A percentile compares a stretch with the other conserved stretches of the same genome.
These are phyloP conservation scores for Thereva nobilitata DNA, from an alignment of 2,888 invertebrate species.

Conservation along the genomic window DNA sequence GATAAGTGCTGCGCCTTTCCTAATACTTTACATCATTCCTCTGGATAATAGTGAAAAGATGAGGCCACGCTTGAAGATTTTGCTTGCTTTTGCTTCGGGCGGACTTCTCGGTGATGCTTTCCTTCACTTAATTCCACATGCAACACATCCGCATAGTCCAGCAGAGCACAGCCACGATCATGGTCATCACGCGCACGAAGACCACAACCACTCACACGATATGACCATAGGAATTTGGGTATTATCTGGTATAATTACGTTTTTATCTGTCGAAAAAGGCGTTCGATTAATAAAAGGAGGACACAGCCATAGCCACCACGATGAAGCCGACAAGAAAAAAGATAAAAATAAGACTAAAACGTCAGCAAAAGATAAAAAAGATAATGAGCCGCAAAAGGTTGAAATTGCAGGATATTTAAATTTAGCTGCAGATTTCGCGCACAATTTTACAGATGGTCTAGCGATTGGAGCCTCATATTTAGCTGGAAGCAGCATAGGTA, in stretches of 20 bases:
- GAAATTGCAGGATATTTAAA: slow-evolving; percentile 91
- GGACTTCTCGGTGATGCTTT: slow-evolving; percentile 98
- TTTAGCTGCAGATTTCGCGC: slow-evolving; percentile 96
- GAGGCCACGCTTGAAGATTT: slow-evolving; percentile 84
- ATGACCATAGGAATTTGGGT: slow-evolving; percentile 94
- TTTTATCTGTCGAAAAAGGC: slow-evolving; percentile 90
- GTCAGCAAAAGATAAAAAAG: slow-evolving; percentile 55
- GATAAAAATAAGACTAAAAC: slow-evolving; percentile 52
- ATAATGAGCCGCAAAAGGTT: slow-evolving; percentile 60
- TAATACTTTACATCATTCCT: slow-evolving; percentile 91
- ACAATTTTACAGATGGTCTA: slow-evolving; percentile 98
- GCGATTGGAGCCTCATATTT: slow-evolving; percentile 98
- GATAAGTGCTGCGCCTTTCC: slow-evolving; percentile 93
- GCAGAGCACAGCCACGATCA: slow-evolving; percentile 36
- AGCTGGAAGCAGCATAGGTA: slow-evolving; percentile 84
- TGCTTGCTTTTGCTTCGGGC: slow-evolving; percentile 92
- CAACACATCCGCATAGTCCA: slow-evolving; percentile 66
- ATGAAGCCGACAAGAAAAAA: slow-evolving; percentile 46
- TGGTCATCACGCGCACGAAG: slow-evolving; percentile 51
- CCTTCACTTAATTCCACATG: slow-evolving; percentile 97
- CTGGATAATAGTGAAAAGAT: slow-evolving; percentile 83
- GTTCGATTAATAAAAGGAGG: slow-evolving; percentile 86
- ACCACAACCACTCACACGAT: slow-evolving; percentile 65
- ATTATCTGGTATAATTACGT: slow-evolving; percentile 88
- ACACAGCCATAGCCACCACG: slow-evolving; percentile 73